Base-by-base conservation (phyloP, 2,113 vertebrate genomes). In the Callipepla squamata region DNA sequence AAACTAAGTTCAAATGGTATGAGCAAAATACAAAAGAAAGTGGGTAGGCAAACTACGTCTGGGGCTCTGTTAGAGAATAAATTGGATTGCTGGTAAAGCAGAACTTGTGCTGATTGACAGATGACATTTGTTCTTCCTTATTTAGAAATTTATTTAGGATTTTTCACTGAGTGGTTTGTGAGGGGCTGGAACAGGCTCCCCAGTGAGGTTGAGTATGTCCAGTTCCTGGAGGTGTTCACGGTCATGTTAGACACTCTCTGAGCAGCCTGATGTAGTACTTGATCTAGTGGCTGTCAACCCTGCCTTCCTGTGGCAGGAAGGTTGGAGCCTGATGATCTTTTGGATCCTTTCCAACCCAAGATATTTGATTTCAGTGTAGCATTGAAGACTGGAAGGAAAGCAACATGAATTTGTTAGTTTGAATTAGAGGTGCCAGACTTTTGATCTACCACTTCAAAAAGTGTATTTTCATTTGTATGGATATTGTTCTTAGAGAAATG, bases 61-160 rank as follows among this genome's bases (percentile, higher is more conserved):
- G 72, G 8, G 48, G 32, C 21, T 87, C 58, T 55, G 28, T 57
- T 45, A 26, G 72, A 55, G 47, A 85, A 83, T 65, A 91, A 93
- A 89, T 83, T 67, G 75, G 75, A 5, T 57, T 75, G 72, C 59
- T 42, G 70, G 42, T 12, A 87, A 70, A 70, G 63, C 34, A 85
- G 38, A 66, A 68, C 26, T 63, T 40, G 42, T 40, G 55, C 30
- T 91, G 87, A 87, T 59, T 87, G 87, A 28, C 89, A 95, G 68
- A 55, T 93, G 84, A 89, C 87, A 80, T 51, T 7, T n/a, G 15
- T 34, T 91, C 18, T 47, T 58, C 45, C 84, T 57, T 82, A 77
- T 89, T 11, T 74, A 68, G 78, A 34, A 89, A 63, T 92, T 69
- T 93, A 80, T 80, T 87, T 70, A 65, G 75, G 79, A 69, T 79